A percentile compares a stretch with the other conserved stretches of the same genome.
Evolutionary conservation across 2,888 invertebrate species (phyloP).

Genomic region (Philereme transversata): DNA sequence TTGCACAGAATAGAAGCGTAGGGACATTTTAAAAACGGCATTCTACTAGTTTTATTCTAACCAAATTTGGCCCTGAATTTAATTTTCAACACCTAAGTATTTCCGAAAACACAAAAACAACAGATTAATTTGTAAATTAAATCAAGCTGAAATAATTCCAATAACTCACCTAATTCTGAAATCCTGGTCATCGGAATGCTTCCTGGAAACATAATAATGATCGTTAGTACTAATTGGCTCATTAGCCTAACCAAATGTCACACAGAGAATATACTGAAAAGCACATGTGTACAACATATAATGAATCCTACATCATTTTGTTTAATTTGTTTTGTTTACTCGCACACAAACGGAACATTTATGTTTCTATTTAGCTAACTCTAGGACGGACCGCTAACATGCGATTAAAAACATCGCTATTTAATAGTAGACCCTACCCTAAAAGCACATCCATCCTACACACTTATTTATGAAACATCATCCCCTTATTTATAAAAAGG

Average conservation of each 20-base stretch:
- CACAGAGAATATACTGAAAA: constrained; percentile 24
- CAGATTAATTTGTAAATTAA: not conserved
- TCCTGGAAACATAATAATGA: constrained; percentile 61
- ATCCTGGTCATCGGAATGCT: constrained; percentile 84
- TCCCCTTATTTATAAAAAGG: too few species aligned
- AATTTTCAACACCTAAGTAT: too few species aligned
- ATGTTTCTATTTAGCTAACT: constrained; percentile 28
- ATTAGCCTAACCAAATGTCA: constrained; percentile 1
- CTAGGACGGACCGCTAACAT: constrained; percentile 40
- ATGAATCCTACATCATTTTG: constrained; percentile 7
- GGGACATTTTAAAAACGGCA: too few species aligned
- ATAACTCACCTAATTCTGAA: constrained; percentile 80
- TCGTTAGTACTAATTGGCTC: constrained; percentile 1
- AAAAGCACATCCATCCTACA: constrained; percentile 31
- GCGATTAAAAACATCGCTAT: constrained; percentile 37
- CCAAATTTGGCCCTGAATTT: too few species aligned
- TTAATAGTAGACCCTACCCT: constrained; percentile 24
- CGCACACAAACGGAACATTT: not conserved
- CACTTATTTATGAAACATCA: constrained; percentile 25
- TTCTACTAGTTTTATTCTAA: too few species aligned
- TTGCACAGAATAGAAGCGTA: too few species aligned
- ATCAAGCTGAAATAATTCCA: not conserved
- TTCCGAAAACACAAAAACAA: too few species aligned
- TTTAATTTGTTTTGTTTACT: constrained; percentile 1
- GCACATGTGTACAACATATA: constrained; percentile 25